Evolutionary conservation across 2,888 invertebrate genomes (phyloP).

Genomic region (Globia sparganii): DNA sequence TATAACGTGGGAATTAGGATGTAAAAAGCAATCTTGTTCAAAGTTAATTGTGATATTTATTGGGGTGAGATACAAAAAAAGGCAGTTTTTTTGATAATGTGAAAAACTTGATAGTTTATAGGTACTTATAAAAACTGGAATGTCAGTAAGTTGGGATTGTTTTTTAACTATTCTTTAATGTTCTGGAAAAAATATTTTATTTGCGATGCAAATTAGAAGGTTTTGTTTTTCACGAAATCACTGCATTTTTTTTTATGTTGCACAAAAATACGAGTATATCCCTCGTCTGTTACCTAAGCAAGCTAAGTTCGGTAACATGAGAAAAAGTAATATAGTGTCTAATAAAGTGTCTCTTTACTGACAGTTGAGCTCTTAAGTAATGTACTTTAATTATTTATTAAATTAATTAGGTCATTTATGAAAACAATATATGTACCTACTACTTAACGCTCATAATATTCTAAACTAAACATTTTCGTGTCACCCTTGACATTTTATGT

Average conservation of each 20-base stretch:
- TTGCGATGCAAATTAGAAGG: neutral
- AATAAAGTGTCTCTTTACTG: neutral
- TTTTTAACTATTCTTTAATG: neutral
- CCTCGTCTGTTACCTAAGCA: neutral
- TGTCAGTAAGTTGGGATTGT: neutral
- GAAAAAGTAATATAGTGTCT: too few species aligned
- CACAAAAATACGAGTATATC: neutral
- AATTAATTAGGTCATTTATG: neutral
- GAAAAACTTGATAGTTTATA: neutral
- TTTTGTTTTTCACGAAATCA: neutral
- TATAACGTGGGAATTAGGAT: slow-evolving; percentile 65
- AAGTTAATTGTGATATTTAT: slow-evolving; percentile 24
- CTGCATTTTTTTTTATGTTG: neutral
- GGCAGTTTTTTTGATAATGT: neutral
- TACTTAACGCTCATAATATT: neutral
- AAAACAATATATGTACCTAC: neutral
- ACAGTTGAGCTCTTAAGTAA: neutral
- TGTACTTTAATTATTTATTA: neutral
- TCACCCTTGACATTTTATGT: neutral
- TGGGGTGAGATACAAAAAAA: slow-evolving; percentile 16
- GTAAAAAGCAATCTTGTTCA: slow-evolving; percentile 52
- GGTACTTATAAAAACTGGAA: neutral
- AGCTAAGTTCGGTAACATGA: neutral
- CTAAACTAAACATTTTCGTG: neutral
- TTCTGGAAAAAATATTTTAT: neutral